Evolutionary conservation across 2,797 vertebrate species (phyloP).

Genomic region (Eidolon dupreanum): DNA sequence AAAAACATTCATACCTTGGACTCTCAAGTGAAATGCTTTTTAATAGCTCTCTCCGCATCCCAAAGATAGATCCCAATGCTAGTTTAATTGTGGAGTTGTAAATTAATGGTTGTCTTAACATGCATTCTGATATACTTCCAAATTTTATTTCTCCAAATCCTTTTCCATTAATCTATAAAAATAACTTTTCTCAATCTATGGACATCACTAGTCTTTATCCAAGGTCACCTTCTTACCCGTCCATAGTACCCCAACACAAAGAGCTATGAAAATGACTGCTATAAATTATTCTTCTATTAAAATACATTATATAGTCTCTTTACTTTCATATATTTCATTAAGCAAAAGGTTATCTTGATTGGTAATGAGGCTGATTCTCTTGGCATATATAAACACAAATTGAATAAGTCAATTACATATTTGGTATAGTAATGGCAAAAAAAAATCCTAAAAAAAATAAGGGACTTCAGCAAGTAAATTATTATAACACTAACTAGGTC

Average conservation of each 20-base stretch:
- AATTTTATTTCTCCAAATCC: neutral
- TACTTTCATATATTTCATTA: constrained; percentile 19
- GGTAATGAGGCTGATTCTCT: neutral
- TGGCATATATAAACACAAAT: neutral
- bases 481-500: neutral
- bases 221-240: neutral
- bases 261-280: neutral
- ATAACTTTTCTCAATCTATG: neutral
- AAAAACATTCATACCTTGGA: neutral
- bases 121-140: neutral
- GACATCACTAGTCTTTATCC: neutral
- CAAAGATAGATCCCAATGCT: neutral
- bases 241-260: neutral
- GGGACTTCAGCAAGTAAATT: neutral
- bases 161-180: neutral
- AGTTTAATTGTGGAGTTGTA: neutral
- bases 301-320: neutral
- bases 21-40: neutral
- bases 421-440: neutral
- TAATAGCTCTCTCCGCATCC: neutral
- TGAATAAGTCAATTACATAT: neutral
- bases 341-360: neutral
- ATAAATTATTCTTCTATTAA: neutral
- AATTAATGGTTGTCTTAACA: neutral
- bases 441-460: constrained; percentile 12